Conservation (phyloP, 2,113 vertebrate species). For the Carassius gibelio region DNA sequence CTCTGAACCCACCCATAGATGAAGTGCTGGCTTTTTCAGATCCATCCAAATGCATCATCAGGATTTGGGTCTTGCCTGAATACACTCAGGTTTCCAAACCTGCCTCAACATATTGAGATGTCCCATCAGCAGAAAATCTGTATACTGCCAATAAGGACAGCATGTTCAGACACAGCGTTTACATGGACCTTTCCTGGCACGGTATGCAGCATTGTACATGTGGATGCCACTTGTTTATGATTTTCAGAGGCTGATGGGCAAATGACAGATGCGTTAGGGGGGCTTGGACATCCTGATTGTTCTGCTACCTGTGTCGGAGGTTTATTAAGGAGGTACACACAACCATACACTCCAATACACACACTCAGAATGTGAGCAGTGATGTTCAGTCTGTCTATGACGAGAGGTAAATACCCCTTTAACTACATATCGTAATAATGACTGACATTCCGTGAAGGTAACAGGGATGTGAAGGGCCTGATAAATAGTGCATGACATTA, state of each 20-base stretch:
- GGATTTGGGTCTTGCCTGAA: slow-evolving; percentile 8
- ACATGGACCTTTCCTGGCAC: neutral
- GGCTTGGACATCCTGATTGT: slow-evolving; percentile 11
- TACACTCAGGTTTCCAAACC: slow-evolving; percentile 16
- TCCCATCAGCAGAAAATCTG: neutral
- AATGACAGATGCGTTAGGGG: neutral
- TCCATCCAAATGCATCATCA: neutral
- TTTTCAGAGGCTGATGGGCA: slow-evolving; percentile 16
- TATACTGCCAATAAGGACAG: neutral
- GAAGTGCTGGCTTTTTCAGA: slow-evolving; percentile 11
- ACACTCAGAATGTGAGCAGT: slow-evolving; percentile 2
- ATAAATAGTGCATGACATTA: slow-evolving; percentile 8
- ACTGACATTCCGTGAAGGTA: slow-evolving; percentile 32
- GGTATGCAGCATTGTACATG: neutral
- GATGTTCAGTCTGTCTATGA: neutral
- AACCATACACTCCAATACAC: neutral
- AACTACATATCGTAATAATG: slow-evolving; percentile 30
- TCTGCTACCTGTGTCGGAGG: neutral
- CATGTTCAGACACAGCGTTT: neutral
- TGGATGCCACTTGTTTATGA: neutral
- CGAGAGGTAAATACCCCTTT: slow-evolving; percentile 43
- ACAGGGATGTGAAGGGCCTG: neutral
- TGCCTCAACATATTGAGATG: slow-evolving; percentile 19
- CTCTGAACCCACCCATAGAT: neutral
- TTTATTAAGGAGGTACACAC: slow-evolving; percentile 2